Percentiles rank a stretch among this genome's conserved stretches.
Conservation (phyloP, 2,797 vertebrate genomes). For the Cheirogaleus major region DNA sequence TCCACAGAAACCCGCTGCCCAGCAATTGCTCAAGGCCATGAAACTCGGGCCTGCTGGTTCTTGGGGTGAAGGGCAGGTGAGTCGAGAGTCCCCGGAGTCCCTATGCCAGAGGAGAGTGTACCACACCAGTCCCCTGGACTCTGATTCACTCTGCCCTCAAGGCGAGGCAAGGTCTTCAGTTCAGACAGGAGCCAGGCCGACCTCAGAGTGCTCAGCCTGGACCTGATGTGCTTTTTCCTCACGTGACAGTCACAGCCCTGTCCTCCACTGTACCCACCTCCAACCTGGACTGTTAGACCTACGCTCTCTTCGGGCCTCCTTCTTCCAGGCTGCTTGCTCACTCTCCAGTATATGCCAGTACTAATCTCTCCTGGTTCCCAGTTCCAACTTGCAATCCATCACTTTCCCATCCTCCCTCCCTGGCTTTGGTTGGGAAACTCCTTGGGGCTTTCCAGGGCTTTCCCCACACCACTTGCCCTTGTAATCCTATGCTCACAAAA, state of each 20-base stretch:
- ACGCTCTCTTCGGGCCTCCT: background rate
- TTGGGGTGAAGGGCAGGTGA: background rate
- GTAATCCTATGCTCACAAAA: background rate
- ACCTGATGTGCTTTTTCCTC: background rate
- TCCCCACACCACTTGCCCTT: background rate
- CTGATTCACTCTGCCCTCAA: background rate
- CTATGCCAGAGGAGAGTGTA: background rate
- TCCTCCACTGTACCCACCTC: background rate
- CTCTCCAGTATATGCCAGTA: background rate
- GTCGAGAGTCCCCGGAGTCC: background rate
- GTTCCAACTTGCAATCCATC: background rate
- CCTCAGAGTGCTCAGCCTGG: background rate
- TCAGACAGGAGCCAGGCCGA: background rate
- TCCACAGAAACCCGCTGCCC: constrained; percentile 53
- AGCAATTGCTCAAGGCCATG: background rate
- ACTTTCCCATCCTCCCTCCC: background rate
- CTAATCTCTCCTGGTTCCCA: background rate
- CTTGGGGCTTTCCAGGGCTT: background rate
- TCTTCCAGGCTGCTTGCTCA: background rate
- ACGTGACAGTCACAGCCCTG: background rate
- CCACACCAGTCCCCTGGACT: background rate
- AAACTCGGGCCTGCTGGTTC: constrained; percentile 22
- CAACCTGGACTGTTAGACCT: background rate
- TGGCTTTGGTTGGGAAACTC: background rate
- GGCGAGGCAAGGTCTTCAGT: background rate